Evolutionary conservation across 1,140 invertebrate species (phyloP), one percentile per base, ranked within the genome.

Genomic region (Coptotermes formosanus): DNA sequence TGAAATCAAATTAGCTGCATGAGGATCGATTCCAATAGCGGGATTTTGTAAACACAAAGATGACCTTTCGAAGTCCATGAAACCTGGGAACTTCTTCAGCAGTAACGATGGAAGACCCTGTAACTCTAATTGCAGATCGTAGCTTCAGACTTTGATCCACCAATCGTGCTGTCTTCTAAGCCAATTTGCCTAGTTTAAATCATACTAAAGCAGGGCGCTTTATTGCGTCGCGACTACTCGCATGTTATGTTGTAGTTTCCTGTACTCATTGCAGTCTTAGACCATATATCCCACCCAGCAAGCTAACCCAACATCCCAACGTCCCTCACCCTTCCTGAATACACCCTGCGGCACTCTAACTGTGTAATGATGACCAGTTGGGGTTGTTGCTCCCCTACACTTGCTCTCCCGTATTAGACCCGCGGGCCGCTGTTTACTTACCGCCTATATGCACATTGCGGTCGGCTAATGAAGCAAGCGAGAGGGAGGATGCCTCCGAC

Each of bases 381-480:
- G 59, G 59, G 59, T 64, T 19, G 59, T 64, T 19, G 21, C 25
- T n/a, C 59, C 59, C 59, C 59, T n/a, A 64, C 1, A 64, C 21
- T 23, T 1, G 19, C 12, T 4, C 1, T 21, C 7, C 19, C 59
- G 59, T 64, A 64, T 64, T 64, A 64, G 59, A n/a, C 59, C 59
- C 59, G 64, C 25, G 64, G 64, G 64, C 64, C 64, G n/a, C 64
- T 75, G 64, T 75, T 75, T 75, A 75, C 64, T n/a, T 75, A 75
- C 25, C 64, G n/a, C 64, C 64, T 75, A 75, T 75, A 75, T 75
- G n/a, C 64, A 75, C 64, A 75, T 30, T 75, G 64, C 14, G 64
- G 64, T 75, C 64, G 64, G n/a, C 64, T 75, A 75, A 75, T 75
- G 64, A 75, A 75, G 64, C 64, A 30, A 75, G 64, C n/a, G 64